Evolutionary conservation across 2,113 vertebrate genomes (phyloP).

Genomic region (Menidia beryllina): DNA sequence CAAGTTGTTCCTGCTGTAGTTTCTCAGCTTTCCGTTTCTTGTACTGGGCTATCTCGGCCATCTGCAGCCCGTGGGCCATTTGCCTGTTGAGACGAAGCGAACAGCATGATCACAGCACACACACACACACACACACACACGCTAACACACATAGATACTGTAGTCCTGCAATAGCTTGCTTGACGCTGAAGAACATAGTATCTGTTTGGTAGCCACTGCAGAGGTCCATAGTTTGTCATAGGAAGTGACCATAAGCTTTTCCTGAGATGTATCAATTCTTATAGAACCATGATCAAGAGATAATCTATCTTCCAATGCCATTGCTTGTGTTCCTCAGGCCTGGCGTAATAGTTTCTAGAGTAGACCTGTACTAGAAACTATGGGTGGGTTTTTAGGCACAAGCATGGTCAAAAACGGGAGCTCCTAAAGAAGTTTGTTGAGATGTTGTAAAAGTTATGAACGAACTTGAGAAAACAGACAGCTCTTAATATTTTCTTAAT

Average conservation of each 20-base stretch:
- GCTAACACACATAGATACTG: not conserved
- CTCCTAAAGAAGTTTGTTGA: too few species aligned
- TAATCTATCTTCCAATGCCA: too few species aligned
- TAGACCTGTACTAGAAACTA: not conserved
- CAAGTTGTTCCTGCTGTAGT: conserved; percentile 79
- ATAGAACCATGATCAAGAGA: too few species aligned
- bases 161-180: conserved; percentile 20
- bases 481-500: too few species aligned
- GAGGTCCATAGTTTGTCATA: not conserved
- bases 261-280: too few species aligned
- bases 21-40: conserved; percentile 86
- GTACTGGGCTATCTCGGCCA: conserved; percentile 85
- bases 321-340: too few species aligned
- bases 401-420: too few species aligned
- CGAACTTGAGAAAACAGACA: too few species aligned
- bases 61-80: conserved; percentile 85
- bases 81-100: conserved; percentile 79
- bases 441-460: too few species aligned
- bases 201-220: not conserved
- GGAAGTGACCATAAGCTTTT: too few species aligned
- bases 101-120: conserved; percentile 59
- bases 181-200: not conserved
- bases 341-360: too few species aligned
- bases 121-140: conserved; percentile 1
- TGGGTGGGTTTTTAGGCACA: not conserved